Percentiles rank a stretch among this genome's conserved stretches.
Conservation (phyloP, 1,140 invertebrate species). For the Colletes latitarsis region DNA sequence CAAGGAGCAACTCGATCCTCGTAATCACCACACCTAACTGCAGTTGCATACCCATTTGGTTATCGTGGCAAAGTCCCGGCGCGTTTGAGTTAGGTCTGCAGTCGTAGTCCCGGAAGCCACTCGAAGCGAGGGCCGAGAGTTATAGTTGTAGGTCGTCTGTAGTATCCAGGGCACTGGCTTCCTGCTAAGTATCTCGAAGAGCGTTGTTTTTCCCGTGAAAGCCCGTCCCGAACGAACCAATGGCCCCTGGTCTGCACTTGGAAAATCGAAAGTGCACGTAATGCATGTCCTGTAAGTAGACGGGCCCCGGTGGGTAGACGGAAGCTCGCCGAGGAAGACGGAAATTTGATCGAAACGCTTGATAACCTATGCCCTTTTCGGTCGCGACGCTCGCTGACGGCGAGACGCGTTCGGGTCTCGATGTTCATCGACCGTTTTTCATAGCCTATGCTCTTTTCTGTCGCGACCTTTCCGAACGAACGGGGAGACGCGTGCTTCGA, state of each 20-base stretch:
- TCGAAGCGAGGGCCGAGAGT: conserved; percentile 9
- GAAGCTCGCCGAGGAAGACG: conserved; percentile 28
- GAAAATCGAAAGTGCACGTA: conserved; percentile 31
- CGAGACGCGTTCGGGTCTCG: conserved; percentile 34
- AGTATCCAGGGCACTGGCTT: not conserved
- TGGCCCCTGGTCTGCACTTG: not conserved
- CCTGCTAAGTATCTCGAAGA: not conserved
- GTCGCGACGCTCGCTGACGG: conserved; percentile 48
- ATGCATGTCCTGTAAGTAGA: conserved; percentile 29
- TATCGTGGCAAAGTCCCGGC: conserved; percentile 8
- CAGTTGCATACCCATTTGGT: not conserved
- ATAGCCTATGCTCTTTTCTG: conserved; percentile 58
- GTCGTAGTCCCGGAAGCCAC: conserved; percentile 9
- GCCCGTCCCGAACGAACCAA: not conserved
- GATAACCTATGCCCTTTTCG: conserved; percentile 68
- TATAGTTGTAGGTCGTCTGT: not conserved
- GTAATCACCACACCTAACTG: not conserved
- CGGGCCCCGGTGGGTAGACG: conserved; percentile 22
- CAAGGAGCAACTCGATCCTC: not conserved
- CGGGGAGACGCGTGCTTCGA: conserved; percentile 10
- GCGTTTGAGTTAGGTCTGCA: not conserved
- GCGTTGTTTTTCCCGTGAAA: not conserved
- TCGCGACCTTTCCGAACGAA: conserved; percentile 15
- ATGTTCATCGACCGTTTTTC: conserved; percentile 54
- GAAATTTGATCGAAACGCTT: conserved; percentile 65